phyloP scores from a whole-genome alignment of 2,888 invertebrate genomes.

The Noctua fimbriata region DNA sequence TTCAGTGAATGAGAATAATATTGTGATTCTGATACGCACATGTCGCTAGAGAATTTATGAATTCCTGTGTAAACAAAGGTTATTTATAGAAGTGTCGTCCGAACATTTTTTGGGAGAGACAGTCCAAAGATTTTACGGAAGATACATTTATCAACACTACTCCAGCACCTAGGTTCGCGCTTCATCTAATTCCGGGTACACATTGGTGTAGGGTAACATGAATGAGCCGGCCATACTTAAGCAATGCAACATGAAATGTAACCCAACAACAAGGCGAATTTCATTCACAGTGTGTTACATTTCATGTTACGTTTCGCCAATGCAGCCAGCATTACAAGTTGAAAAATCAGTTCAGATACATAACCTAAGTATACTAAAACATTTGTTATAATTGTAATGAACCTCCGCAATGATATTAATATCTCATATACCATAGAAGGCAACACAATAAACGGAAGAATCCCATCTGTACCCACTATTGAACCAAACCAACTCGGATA shows the following conservation, averaged over 20 bases:
- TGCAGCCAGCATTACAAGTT: background rate
- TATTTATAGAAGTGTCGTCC: background rate
- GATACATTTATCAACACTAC: background rate
- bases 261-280: no score
- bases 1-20: slow-evolving; percentile 38
- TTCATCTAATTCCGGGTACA: background rate
- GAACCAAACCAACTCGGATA: slow-evolving; percentile 46
- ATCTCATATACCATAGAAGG: slow-evolving; percentile 30
- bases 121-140: no score
- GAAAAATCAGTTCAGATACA: background rate
- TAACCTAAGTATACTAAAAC: background rate
- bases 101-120: no score
- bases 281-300: no score
- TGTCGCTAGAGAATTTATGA: slow-evolving; percentile 26
- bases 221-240: no score
- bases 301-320: no score
- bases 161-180: no score
- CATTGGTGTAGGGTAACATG: no score
- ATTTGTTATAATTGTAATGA: background rate
- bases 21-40: slow-evolving; percentile 52
- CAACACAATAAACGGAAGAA: slow-evolving; percentile 54
- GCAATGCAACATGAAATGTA: no score
- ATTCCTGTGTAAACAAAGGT: background rate
- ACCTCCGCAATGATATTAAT: slow-evolving; percentile 30
- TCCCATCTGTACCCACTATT: slow-evolving; percentile 43